phyloP scores from a whole-genome alignment of 2,797 vertebrate species.

The Dendrocincla tyrannina region DNA sequence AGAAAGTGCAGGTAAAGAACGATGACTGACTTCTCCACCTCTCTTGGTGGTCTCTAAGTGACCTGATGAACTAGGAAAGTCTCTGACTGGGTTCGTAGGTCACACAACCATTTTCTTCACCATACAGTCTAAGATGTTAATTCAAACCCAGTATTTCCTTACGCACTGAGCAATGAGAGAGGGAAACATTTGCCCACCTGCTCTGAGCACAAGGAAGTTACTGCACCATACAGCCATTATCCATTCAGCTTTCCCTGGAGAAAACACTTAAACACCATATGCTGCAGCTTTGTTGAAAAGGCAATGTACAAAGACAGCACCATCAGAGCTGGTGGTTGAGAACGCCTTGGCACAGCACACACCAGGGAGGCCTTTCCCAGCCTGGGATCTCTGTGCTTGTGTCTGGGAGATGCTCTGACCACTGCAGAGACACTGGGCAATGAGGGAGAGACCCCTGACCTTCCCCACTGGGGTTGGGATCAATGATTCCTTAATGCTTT shows the following conservation, averaged over 20 bases:
- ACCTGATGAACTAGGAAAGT: not conserved
- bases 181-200: not conserved
- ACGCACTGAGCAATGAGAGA: not conserved
- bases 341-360: not conserved
- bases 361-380: not conserved
- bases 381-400: not conserved
- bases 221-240: not conserved
- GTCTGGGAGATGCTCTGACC: not conserved
- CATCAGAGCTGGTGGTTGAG: accelerated
- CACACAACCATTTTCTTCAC: not conserved
- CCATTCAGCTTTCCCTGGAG: not conserved
- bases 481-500: not conserved
- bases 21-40: not conserved
- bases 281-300: not conserved
- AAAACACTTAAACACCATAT: not conserved
- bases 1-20: not conserved
- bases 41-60: not conserved
- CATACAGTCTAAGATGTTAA: not conserved
- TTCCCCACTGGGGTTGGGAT: not conserved
- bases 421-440: not conserved
- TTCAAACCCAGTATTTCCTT: not conserved
- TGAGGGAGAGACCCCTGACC: not conserved
- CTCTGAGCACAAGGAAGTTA: not conserved
- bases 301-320: not conserved
- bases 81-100: not conserved